Evolutionary conservation across 2,797 vertebrate genomes (phyloP).

Genomic region (Margarornis squamiger): DNA sequence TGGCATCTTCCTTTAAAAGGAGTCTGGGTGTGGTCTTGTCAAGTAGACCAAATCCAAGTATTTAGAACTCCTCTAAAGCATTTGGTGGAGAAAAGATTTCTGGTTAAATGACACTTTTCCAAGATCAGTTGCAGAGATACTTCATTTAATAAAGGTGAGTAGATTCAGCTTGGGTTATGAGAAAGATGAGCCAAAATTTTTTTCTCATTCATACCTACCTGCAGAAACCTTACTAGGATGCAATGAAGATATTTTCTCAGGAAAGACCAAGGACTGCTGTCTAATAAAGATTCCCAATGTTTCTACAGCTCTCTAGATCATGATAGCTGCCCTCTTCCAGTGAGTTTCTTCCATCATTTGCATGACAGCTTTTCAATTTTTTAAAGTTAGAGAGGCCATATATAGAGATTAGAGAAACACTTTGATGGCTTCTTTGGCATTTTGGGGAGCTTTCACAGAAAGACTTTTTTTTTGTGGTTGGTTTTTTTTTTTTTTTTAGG

Average conservation of each 20-base stretch:
- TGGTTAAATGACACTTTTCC: background rate
- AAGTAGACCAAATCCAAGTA: background rate
- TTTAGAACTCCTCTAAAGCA: conserved; percentile 6
- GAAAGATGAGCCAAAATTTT: background rate
- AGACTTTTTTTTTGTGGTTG: background rate
- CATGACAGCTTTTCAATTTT: background rate
- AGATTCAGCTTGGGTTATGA: background rate
- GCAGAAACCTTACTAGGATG: background rate
- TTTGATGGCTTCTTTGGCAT: background rate
- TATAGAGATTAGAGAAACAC: background rate
- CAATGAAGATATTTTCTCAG: conserved; percentile 20
- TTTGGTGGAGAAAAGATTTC: conserved; percentile 13
- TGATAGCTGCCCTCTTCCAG: background rate
- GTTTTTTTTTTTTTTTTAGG: background rate
- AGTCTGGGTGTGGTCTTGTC: conserved; percentile 23
- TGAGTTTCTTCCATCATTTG: background rate
- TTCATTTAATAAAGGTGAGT: conserved; percentile 37
- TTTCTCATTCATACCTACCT: background rate
- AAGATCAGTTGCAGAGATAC: background rate
- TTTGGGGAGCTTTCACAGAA: background rate
- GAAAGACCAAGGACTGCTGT: conserved; percentile 32
- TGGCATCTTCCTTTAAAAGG: conserved; percentile 16
- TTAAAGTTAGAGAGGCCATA: background rate
- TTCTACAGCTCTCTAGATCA: background rate
- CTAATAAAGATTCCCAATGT: background rate